Percentiles rank a stretch among this genome's conserved stretches.
Evolutionary conservation across 2,888 invertebrate genomes (phyloP).

Genomic region (Drepana falcataria): DNA sequence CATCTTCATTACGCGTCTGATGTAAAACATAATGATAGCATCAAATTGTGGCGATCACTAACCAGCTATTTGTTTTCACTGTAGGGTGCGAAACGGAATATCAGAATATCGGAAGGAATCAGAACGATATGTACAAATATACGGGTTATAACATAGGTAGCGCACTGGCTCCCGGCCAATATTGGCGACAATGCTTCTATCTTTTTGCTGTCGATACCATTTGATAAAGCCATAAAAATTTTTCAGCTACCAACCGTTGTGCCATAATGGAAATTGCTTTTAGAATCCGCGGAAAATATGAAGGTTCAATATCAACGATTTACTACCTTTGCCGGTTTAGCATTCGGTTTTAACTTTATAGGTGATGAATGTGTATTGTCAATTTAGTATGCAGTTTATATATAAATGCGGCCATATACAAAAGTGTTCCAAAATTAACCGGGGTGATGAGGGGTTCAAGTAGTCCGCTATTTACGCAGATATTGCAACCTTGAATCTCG

Average conservation of each 20-base stretch:
- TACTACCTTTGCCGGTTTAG: constrained; percentile 9
- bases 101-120: constrained; percentile 1
- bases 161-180: constrained; percentile 49
- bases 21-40: constrained; percentile 15
- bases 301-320: constrained; percentile 11
- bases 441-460: too few species aligned
- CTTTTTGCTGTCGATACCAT: constrained; percentile 49
- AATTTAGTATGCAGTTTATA: too few species aligned
- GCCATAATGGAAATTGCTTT: constrained; percentile 15
- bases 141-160: constrained; percentile 23
- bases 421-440: too few species aligned
- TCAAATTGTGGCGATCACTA: constrained; percentile 17
- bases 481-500: too few species aligned
- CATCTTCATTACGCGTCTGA: not conserved
- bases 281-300: constrained; percentile 6
- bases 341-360: not conserved
- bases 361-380: too few species aligned
- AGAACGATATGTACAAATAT: constrained; percentile 6
- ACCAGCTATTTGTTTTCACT: constrained; percentile 13
- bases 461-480: too few species aligned
- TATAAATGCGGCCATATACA: too few species aligned
- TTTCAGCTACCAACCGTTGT: constrained; percentile 23
- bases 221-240: constrained; percentile 30
- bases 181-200: constrained; percentile 43
- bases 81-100: constrained; percentile 11